Evolutionary conservation across 2,888 invertebrate species (phyloP), one percentile per base, ranked within the genome.

Genomic region (Cylindroiulus punctatus): DNA sequence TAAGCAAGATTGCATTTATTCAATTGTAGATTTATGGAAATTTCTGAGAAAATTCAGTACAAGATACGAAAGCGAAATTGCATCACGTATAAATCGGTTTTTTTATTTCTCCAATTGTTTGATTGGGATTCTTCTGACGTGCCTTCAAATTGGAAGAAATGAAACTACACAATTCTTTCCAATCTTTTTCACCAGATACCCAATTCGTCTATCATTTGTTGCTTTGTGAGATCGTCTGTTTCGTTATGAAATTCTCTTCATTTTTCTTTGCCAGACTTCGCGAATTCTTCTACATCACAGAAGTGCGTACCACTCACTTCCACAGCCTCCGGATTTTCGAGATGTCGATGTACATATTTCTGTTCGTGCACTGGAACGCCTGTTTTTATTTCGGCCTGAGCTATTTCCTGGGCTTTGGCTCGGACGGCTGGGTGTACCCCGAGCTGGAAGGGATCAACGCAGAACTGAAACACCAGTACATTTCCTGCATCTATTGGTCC

Each of bases 271-370:
- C 4, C n/a, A 81, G 81, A n/a, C 17, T 81, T 8, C 81, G 36
- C 7, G n/a, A n/a, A n/a, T n/a, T n/a, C n/a, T n/a, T n/a, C n/a
- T 98, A 99, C 92, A 94, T 98, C 89, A 98, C 98, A 87, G 99
- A 99, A 92, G 94, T 98, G 88, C 98, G 99, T 91, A 98, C 98
- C 89, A 99, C 81, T 81, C 10, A 98, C 93, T 99, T 98, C 93
- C 98, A 99, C 93, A 93, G 98, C 90, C 97, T 96, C 91, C 93
- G 96, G 89, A 96, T 96, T 89, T 95, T 95, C 91, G 96, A 3
- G 1, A 0, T 44, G 7, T 1, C 12, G 8, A 5, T 8, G 1
- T 44, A 44, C 44, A 3, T 44, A 1, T 8, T 97, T 88, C 95
- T 97, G 88, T 93, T 98, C 44, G 97, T 98, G 89, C 98, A 98